Percentiles rank a stretch among this genome's conserved stretches.
Evolutionary conservation across 2,888 invertebrate genomes (phyloP).

Genomic region (Hyppa rectilinea): DNA sequence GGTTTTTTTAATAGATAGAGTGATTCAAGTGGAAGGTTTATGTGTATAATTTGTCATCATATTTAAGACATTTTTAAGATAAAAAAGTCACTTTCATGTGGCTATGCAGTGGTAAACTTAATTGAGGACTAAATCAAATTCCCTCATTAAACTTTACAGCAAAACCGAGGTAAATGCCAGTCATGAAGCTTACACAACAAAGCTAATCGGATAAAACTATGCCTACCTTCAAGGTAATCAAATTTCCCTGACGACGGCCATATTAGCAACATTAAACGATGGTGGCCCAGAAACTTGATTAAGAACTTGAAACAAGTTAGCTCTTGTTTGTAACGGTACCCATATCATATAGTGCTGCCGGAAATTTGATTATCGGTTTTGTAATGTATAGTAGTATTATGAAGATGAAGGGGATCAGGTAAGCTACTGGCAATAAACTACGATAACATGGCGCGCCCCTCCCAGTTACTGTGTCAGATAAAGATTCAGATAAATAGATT

Average conservation of each 20-base stretch:
- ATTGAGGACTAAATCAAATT: not conserved
- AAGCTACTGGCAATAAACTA: too few relatives aligned
- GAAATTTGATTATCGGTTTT: slow-evolving; percentile 43
- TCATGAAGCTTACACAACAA: not conserved
- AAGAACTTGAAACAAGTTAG: slow-evolving; percentile 54
- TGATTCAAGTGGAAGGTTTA: too few relatives aligned
- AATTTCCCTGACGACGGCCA: slow-evolving; percentile 40
- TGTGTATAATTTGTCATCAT: too few relatives aligned
- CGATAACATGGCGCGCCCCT: too few relatives aligned
- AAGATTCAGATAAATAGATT: too few relatives aligned
- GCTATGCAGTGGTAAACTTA: not conserved
- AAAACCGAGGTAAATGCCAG: not conserved
- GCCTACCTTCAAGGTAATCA: slow-evolving; percentile 24
- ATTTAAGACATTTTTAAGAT: too few relatives aligned
- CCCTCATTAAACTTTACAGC: not conserved
- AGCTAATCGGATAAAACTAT: slow-evolving; percentile 20
- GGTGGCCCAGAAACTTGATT: slow-evolving; percentile 35
- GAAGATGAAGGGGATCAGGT: too few relatives aligned
- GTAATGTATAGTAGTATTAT: not conserved
- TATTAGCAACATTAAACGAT: slow-evolving; percentile 25
- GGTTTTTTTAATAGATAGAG: too few relatives aligned
- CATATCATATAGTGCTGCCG: slow-evolving; percentile 38
- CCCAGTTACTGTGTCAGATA: too few relatives aligned
- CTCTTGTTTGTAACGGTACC: slow-evolving; percentile 46
- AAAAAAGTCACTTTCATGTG: too few relatives aligned